Evolutionary conservation across 2,888 invertebrate genomes (phyloP).

Genomic region (Acronicta psi): DNA sequence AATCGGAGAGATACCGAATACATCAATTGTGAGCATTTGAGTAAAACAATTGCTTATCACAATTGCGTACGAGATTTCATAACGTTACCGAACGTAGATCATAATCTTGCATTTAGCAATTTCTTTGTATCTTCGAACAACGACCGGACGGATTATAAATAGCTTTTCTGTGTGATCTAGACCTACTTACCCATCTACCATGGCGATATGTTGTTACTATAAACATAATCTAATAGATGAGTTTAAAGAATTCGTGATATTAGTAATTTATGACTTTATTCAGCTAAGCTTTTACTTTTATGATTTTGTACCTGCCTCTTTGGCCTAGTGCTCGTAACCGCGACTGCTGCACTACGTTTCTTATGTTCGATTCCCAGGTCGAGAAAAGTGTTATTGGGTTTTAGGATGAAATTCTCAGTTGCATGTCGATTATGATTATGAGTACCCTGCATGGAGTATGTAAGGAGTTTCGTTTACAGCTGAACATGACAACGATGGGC

Average conservation of each 20-base stretch:
- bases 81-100: slow-evolving; percentile 44
- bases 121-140: slow-evolving; percentile 55
- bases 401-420: too few relatives aligned
- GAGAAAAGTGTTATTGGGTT: too few relatives aligned
- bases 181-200: slow-evolving; percentile 71
- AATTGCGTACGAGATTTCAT: slow-evolving; percentile 45
- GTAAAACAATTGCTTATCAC: slow-evolving; percentile 44
- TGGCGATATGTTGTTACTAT: slow-evolving; percentile 50
- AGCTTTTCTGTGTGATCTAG: slow-evolving; percentile 64
- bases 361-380: too few relatives aligned
- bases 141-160: slow-evolving; percentile 39
- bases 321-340: too few relatives aligned
- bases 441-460: too few relatives aligned
- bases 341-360: too few relatives aligned
- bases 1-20: slow-evolving; percentile 11
- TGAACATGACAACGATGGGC: too few relatives aligned
- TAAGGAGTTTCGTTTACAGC: too few relatives aligned
- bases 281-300: slow-evolving; percentile 8
- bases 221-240: slow-evolving; percentile 22
- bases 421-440: too few relatives aligned
- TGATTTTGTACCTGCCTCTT: background rate
- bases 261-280: slow-evolving; percentile 1
- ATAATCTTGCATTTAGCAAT: slow-evolving; percentile 53
- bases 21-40: slow-evolving; percentile 41
- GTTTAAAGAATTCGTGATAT: slow-evolving; percentile 4